Evolutionary conservation across 2,113 vertebrate genomes (phyloP), one percentile per base, ranked within the genome.

Genomic region (Nicator chloris): DNA sequence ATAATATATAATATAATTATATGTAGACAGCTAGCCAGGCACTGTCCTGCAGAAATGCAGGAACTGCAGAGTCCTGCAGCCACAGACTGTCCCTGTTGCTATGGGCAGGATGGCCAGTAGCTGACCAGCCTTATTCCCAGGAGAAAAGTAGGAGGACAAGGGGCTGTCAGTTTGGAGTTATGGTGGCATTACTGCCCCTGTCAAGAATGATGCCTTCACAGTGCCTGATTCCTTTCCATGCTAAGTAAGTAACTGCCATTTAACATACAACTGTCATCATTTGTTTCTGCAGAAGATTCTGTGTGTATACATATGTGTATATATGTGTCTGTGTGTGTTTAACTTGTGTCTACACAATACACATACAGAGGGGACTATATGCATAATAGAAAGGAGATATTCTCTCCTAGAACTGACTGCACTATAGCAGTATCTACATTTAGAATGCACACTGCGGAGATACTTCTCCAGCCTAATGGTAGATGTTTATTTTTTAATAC

Each of bases 401-500:
- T 71, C 33, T 80, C 50, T 59, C 78, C 87, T 70, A 68, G 81
- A 61, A 89, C 78, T 82, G 84, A 65, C 65, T 91, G 91, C 86
- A 65, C 73, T 37, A 16, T 4, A 87, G 66, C 42, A 30, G 37
- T 77, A 70, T 81, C 83, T 88, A 69, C 80, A 90, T 87, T 95
- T 89, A 77, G 78, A 85, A 89, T 7, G 64, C 44, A 88, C 21
- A 66, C 85, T 70, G 69, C 0, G 0, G 68, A 81, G 66, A 66
- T 51, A 37, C 26, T 93, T 94, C 51, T 82, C 82, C 85, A 49
- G 51, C 64, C 57, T 92, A 73, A 88, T 70, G 57, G 92, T 15
- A 75, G 72, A 60, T 70, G 22, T 56, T 92, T 92, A 66, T 50
- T 82, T 95, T 88, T 88, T 86, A 77, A 87, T 88, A 63, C 50